Evolutionary conservation across 2,113 vertebrate genomes (phyloP).

Genomic region (Clarias batrachus): DNA sequence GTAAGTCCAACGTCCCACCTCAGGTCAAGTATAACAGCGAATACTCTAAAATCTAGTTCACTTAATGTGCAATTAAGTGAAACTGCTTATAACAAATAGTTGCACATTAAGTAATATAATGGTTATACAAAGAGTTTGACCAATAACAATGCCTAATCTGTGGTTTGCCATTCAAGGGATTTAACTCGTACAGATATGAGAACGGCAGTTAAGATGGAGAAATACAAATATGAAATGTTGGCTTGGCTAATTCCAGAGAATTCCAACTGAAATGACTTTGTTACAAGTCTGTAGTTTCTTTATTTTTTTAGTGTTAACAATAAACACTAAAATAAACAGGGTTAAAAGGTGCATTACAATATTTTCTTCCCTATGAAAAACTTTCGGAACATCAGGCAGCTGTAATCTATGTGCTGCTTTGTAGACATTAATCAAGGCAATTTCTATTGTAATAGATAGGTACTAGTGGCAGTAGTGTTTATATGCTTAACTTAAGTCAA

Average conservation of each 20-base stretch:
- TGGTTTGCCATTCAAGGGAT: not conserved
- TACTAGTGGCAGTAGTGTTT: not conserved
- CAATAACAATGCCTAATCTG: not conserved
- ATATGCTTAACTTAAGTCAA: not conserved
- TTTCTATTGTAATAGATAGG: not conserved
- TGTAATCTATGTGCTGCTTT: not conserved
- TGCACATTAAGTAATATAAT: not conserved
- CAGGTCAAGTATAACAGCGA: not conserved
- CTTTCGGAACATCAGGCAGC: not conserved
- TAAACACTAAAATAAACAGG: too few relatives aligned
- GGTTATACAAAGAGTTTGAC: not conserved
- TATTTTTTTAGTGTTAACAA: too few relatives aligned
- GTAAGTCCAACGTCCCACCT: not conserved
- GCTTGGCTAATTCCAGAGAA: not conserved
- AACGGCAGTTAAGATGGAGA: not conserved
- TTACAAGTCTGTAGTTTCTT: too few relatives aligned
- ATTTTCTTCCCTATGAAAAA: not conserved
- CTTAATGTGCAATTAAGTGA: conserved; percentile 20
- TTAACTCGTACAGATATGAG: not conserved
- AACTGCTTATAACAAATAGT: not conserved
- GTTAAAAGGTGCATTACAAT: too few relatives aligned
- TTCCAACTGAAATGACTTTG: not conserved
- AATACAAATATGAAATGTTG: not conserved
- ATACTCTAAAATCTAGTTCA: not conserved
- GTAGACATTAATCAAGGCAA: not conserved